Base-by-base conservation (phyloP, 2,113 vertebrate species). In the Nerophis ophidion region DNA sequence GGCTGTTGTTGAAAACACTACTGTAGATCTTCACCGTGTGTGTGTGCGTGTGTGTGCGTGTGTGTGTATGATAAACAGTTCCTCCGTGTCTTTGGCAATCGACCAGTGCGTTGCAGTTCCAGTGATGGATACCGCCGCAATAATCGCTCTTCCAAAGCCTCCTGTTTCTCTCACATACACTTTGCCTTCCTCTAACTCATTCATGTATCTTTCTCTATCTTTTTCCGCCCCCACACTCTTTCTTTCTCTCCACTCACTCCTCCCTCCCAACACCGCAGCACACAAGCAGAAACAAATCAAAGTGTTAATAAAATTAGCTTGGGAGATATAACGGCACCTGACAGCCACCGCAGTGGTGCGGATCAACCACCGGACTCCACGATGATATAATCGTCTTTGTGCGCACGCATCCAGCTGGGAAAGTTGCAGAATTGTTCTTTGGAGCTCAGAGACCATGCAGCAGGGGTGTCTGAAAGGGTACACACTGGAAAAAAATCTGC, bases 221-320 rank as follows among this genome's bases (percentile, higher is more conserved):
- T 63, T 45, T 56, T 53, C 55, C 34, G 34, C 9, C 36, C 57
- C 38, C 60, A 7, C 63, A 51, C 13, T 1, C n/a, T 61, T 51
- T 57, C 53, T 56, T 1, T 61, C 56, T 42, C 26, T 59, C 57
- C 71, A 10, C 63, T 48, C 65, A 5, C 35, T 51, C 71, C 48
- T 26, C 54, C 46, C 26, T 26, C 58, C 65, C 50, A 14, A 60
- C 54, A 42, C 80, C 84, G 76, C 67, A n/a, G 79, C 77, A 67
- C 61, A 75, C 78, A 81, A 86, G 85, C 79, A 84, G 75, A 88
- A 81, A 86, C 84, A 88, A 82, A 88, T 86, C 81, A 83, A 80
- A 50, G 58, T 70, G 78, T 59, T 82, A 81, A 86, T 83, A 55
- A 83, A 78, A 85, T 88, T 67, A 82, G 72, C 60, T 74, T 44